Percentiles rank a stretch among this genome's conserved stretches.
phyloP scores from a whole-genome alignment of 2,113 vertebrate species.

The Lagopus leucura region DNA sequence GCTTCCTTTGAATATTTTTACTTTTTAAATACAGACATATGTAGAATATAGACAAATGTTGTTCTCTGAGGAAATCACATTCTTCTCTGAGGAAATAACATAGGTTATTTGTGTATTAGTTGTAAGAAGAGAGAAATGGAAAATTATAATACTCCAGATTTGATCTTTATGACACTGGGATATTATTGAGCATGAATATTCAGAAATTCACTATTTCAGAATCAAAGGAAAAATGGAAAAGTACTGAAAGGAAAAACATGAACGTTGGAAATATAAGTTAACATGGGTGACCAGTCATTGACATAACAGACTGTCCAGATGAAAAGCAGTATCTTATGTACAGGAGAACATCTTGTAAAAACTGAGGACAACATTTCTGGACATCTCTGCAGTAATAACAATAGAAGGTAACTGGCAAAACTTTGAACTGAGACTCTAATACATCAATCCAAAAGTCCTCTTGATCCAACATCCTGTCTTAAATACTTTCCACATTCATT shows the following conservation, averaged over 20 bases:
- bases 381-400: background rate
- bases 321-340: background rate
- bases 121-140: background rate
- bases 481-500: constrained; percentile 16
- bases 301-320: background rate
- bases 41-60: background rate
- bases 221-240: background rate
- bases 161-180: background rate
- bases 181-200: background rate
- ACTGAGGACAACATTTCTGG: background rate
- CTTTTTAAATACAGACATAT: background rate
- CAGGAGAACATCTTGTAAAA: background rate
- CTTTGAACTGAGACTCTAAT: background rate
- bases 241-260: background rate
- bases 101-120: background rate
- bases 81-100: background rate
- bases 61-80: background rate
- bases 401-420: background rate
- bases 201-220: background rate
- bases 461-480: background rate
- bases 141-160: background rate
- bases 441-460: background rate
- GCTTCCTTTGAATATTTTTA: background rate
- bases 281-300: accelerated
- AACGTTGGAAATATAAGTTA: background rate